Percentiles rank a stretch among this genome's conserved stretches.
phyloP scores from a whole-genome alignment of 2,113 vertebrate species.

The Monarcha castaneiventris region DNA sequence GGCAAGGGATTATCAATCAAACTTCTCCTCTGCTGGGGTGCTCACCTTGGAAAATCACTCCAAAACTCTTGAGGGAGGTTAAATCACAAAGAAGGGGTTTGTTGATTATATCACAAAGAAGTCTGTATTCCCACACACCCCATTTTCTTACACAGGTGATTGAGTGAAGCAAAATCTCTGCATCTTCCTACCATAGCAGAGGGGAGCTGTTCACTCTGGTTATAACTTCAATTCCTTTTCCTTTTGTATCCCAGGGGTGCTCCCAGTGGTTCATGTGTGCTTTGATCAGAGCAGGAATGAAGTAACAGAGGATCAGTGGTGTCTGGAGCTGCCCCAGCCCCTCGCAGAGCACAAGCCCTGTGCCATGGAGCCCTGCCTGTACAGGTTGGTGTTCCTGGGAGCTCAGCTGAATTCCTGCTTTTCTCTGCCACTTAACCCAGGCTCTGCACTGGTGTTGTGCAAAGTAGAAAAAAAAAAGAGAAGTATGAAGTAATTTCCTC shows the following conservation, averaged over 20 bases:
- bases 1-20: not conserved
- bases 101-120: not conserved
- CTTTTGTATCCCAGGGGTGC: conserved; percentile 69
- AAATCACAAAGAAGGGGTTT: not conserved
- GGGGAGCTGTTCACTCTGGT: not conserved
- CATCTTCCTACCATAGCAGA: not conserved
- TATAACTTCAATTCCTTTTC: not conserved
- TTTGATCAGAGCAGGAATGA: conserved; percentile 66
- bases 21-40: not conserved
- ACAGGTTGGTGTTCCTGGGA: conserved; percentile 71
- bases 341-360: conserved; percentile 67
- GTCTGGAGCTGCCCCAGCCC: conserved; percentile 57
- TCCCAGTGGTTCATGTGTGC: conserved; percentile 73
- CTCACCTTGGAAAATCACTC: not conserved
- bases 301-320: conserved; percentile 67
- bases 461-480: conserved; percentile 47
- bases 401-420: not conserved
- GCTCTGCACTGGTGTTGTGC: conserved; percentile 74
- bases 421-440: conserved; percentile 70
- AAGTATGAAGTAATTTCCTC: not conserved
- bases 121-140: not conserved
- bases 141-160: not conserved
- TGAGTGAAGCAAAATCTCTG: not conserved
- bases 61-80: not conserved
- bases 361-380: conserved; percentile 73